phyloP scores from a whole-genome alignment of 2,797 vertebrate genomes.

The Borostomias antarcticus region DNA sequence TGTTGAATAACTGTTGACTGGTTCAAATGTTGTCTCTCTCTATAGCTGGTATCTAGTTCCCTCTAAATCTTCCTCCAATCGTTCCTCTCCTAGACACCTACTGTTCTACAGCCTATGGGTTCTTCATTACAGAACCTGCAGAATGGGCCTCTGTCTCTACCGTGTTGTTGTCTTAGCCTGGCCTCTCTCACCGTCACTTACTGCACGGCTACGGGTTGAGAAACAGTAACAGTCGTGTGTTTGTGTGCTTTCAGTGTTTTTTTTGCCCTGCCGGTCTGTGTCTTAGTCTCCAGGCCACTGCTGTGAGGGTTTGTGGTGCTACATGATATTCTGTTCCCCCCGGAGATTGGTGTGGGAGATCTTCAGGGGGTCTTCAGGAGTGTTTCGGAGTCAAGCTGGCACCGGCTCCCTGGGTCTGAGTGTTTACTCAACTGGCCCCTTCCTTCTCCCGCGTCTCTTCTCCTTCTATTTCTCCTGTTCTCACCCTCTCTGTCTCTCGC shows the following conservation, averaged over 20 bases:
- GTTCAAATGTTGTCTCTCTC: not conserved
- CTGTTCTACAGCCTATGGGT: not conserved
- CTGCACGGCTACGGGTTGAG: not conserved
- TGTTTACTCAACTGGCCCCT: slow-evolving; percentile 1
- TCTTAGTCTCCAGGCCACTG: not conserved
- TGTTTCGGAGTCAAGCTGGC: not conserved
- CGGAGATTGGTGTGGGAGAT: too few relatives aligned
- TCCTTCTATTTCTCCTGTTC: not conserved
- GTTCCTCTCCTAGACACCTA: too few relatives aligned
- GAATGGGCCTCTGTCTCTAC: not conserved
- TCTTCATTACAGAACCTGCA: not conserved
- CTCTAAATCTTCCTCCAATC: too few relatives aligned
- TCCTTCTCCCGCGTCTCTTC: not conserved
- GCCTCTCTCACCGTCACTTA: not conserved
- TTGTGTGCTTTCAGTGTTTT: not conserved
- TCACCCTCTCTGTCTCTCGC: not conserved
- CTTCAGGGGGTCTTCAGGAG: not conserved
- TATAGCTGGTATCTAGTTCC: not conserved
- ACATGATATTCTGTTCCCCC: not conserved
- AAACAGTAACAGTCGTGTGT: not conserved
- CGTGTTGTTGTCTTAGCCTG: not conserved
- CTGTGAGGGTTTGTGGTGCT: not conserved
- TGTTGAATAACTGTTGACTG: not conserved
- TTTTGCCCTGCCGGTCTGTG: not conserved
- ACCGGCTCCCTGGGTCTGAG: not conserved